Percentiles rank a stretch among this genome's conserved stretches.
Evolutionary conservation across 1,140 invertebrate genomes (phyloP).

Genomic region (Drosophila busckii): DNA sequence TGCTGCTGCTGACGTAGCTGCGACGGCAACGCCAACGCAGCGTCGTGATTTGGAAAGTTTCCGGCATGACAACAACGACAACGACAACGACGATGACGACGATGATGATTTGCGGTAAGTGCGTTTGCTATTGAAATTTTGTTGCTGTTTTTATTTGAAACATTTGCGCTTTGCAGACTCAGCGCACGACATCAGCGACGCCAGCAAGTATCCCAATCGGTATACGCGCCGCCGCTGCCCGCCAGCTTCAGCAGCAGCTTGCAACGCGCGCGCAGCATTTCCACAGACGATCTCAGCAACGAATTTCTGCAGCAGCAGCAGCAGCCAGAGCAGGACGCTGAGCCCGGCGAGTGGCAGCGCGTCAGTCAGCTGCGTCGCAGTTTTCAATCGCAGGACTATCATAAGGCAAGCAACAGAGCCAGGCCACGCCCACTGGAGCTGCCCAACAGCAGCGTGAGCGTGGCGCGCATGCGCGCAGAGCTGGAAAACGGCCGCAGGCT

Average conservation of each 20-base stretch:
- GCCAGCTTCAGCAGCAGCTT: constrained; percentile 16
- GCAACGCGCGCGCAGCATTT: constrained; percentile 73
- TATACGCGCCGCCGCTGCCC: constrained; percentile 51
- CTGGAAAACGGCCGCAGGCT: constrained; percentile 80
- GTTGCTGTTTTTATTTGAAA: constrained; percentile 50
- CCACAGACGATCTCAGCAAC: constrained; percentile 75
- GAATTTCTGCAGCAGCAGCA: constrained; percentile 48
- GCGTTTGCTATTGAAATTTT: constrained; percentile 31
- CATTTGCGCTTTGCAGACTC: constrained; percentile 47
- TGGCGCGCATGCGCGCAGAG: constrained; percentile 80
- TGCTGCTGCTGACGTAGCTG: constrained; percentile 25
- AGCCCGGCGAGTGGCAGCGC: constrained; percentile 80
- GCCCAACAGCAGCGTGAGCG: constrained; percentile 79
- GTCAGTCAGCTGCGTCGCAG: constrained; percentile 82
- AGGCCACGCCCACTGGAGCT: constrained; percentile 80
- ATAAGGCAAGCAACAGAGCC: constrained; percentile 17
- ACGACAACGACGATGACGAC: constrained; percentile 27
- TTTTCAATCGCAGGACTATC: constrained; percentile 80
- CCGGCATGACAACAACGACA: constrained; percentile 72
- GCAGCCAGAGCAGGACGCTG: constrained; percentile 26
- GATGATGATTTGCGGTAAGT: constrained; percentile 74
- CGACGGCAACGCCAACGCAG: constrained; percentile 61
- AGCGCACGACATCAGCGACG: constrained; percentile 68
- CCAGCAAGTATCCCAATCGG: constrained; percentile 69
- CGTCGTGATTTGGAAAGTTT: constrained; percentile 78